These are phyloP conservation scores for Ladona fulva DNA, from an alignment of 1,140 invertebrate genomes.

Conservation along the genomic window DNA sequence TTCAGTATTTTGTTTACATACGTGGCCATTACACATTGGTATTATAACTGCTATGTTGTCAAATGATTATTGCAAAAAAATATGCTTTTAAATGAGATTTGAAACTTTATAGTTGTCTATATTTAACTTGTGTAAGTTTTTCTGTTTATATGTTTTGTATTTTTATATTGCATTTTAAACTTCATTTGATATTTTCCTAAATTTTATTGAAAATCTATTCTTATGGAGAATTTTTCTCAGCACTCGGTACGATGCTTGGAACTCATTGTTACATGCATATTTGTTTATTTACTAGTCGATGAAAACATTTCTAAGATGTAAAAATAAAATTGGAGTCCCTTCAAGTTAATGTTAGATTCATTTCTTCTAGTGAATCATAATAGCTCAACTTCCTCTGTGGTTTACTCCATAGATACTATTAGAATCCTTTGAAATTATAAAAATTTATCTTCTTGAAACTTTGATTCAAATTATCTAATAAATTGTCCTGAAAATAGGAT, in stretches of 20 bases:
- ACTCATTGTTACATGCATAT: background rate
- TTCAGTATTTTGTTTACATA: background rate
- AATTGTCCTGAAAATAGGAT: no score
- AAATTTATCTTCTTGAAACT: no score
- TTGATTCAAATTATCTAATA: no score
- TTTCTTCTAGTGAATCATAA: background rate
- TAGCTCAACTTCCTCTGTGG: background rate
- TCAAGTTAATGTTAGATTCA: background rate
- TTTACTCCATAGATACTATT: background rate
- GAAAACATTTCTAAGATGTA: background rate
- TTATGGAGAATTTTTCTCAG: background rate
- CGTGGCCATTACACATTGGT: no score
- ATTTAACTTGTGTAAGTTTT: background rate
- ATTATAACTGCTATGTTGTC: no score
- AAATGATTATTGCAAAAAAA: no score
- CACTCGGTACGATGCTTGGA: background rate
- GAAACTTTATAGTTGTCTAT: background rate
- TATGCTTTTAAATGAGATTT: background rate
- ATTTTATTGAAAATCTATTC: background rate
- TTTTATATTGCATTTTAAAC: background rate
- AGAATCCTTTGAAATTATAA: no score
- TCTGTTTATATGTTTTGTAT: background rate
- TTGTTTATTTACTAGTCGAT: background rate
- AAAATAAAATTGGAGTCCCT: background rate
- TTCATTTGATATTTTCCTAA: background rate